phyloP scores from a whole-genome alignment of 2,888 invertebrate genomes.

The Cataglyphis rosenhaueri region DNA sequence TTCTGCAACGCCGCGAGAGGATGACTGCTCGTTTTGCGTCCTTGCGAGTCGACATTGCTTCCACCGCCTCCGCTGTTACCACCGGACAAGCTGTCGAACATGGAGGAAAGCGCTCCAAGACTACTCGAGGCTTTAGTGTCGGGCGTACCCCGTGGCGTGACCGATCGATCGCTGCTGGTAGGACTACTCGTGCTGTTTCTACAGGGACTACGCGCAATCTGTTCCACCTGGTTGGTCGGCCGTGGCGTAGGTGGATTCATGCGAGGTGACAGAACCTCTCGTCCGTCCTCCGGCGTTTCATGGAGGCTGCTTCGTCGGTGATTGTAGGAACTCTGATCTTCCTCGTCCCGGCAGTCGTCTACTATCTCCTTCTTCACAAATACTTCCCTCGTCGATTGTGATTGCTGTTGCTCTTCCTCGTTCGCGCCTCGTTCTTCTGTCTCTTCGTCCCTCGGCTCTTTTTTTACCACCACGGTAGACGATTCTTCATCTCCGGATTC shows the following conservation, averaged over 20 bases:
- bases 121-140: constrained; percentile 88
- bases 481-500: constrained; percentile 86
- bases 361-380: constrained; percentile 89
- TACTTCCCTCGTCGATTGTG: constrained; percentile 84
- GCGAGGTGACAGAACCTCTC: constrained; percentile 82
- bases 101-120: constrained; percentile 94
- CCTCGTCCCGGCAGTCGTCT: constrained; percentile 87
- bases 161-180: constrained; percentile 91
- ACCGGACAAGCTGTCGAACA: constrained; percentile 95
- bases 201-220: constrained; percentile 87
- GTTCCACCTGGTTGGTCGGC: constrained; percentile 86
- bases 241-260: constrained; percentile 86
- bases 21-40: constrained; percentile 92
- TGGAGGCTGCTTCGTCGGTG: constrained; percentile 81
- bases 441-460: constrained; percentile 82
- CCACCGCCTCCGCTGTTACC: constrained; percentile 80
- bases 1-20: constrained; percentile 98
- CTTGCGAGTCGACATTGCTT: constrained; percentile 86
- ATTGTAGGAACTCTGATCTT: constrained; percentile 79
- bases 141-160: constrained; percentile 90
- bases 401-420: constrained; percentile 83
- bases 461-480: constrained; percentile 86
- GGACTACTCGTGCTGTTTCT: constrained; percentile 89
- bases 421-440: constrained; percentile 78
- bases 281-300: constrained; percentile 82